Percentiles rank a stretch among this genome's conserved stretches.
Conservation (phyloP, 1,140 invertebrate genomes). For the Drosophila takahashii region DNA sequence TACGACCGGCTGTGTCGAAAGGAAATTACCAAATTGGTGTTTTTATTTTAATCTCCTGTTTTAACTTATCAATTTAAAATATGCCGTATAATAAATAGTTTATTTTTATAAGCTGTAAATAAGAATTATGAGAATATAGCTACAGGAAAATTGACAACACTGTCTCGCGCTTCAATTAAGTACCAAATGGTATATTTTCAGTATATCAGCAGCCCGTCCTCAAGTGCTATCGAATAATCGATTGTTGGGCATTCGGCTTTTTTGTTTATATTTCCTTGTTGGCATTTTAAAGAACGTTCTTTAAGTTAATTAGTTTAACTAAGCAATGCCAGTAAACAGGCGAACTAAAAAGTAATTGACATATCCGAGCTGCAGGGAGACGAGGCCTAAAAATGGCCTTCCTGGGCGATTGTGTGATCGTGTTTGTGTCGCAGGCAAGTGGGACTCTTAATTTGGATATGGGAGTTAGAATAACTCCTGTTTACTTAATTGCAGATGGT, state of each 20-base stretch:
- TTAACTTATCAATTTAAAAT: too few relatives aligned
- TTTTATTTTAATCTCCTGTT: too few relatives aligned
- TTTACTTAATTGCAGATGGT: constrained; percentile 87
- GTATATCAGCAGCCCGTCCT: background rate
- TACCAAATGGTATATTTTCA: background rate
- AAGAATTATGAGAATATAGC: background rate
- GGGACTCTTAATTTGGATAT: background rate
- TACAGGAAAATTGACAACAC: background rate
- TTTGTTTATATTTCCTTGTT: constrained; percentile 58
- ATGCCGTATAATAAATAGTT: too few relatives aligned
- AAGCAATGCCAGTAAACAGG: constrained; percentile 55
- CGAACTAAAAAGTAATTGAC: constrained; percentile 18
- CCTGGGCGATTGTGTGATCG: constrained; percentile 88
- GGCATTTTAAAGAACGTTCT: constrained; percentile 36
- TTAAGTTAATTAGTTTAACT: background rate
- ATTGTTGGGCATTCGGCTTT: constrained; percentile 35
- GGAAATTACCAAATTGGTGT: too few relatives aligned
- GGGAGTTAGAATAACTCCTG: background rate
- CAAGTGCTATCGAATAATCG: constrained; percentile 17
- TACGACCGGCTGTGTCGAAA: too few relatives aligned
- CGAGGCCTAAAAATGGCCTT: constrained; percentile 86
- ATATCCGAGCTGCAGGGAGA: constrained; percentile 29
- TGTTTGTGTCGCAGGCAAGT: constrained; percentile 89
- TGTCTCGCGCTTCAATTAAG: background rate
- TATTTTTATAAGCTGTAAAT: background rate